These are phyloP conservation scores for Daubentonia madagascariensis DNA, from an alignment of 2,113 vertebrate genomes.

Conservation along the genomic window DNA sequence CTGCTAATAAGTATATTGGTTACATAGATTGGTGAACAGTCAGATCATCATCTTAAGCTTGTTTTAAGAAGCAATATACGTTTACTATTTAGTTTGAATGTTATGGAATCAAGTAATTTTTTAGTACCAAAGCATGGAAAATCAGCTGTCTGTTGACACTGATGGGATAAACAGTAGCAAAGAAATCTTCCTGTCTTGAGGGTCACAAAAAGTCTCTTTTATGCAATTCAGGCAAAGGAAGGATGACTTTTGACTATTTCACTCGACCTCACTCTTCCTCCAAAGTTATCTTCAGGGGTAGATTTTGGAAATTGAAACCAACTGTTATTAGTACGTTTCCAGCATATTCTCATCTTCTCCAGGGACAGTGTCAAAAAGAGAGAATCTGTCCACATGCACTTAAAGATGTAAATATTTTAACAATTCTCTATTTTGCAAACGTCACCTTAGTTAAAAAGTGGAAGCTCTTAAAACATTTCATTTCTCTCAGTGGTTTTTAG, in stretches of 20 bases:
- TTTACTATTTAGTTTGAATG: slow-evolving; percentile 33
- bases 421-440: slow-evolving; percentile 17
- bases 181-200: not conserved
- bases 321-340: not conserved
- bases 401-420: slow-evolving; percentile 63
- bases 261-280: not conserved
- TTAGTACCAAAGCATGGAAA: not conserved
- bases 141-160: not conserved
- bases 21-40: not conserved
- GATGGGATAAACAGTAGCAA: not conserved
- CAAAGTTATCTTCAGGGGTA: not conserved
- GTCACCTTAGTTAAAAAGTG: slow-evolving; percentile 45
- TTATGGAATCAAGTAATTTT: not conserved
- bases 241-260: not conserved
- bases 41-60: not conserved
- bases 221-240: not conserved
- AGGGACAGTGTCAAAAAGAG: not conserved
- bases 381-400: not conserved
- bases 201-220: not conserved
- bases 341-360: slow-evolving; percentile 22
- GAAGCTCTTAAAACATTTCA: not conserved
- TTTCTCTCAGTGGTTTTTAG: slow-evolving; percentile 20
- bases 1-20: not conserved
- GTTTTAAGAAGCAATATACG: not conserved
- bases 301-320: slow-evolving; percentile 7